phyloP scores from a whole-genome alignment of 2,797 vertebrate genomes.

The Odontamblyopus rebecca region DNA sequence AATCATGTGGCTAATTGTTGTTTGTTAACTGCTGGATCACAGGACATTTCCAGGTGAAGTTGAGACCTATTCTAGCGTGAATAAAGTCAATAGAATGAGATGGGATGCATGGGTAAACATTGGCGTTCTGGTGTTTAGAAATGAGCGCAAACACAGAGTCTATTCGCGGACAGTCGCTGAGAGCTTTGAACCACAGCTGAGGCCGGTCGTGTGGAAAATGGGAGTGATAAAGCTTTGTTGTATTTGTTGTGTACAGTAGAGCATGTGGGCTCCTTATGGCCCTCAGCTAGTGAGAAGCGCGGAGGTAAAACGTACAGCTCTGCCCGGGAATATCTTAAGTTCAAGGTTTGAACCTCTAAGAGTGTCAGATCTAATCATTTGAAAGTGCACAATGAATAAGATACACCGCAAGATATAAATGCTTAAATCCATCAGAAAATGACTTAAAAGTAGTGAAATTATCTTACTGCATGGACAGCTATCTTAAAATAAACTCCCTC shows the following conservation, averaged over 20 bases:
- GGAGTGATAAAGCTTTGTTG: slow-evolving; percentile 55
- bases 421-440: too few relatives aligned
- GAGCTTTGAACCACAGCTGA: slow-evolving; percentile 59
- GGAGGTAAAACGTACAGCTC: too few relatives aligned
- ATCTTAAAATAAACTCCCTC: too few relatives aligned
- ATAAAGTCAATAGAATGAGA: slow-evolving; percentile 11
- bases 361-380: too few relatives aligned
- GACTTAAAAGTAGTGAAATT: too few relatives aligned
- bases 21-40: background rate
- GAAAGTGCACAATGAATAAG: too few relatives aligned
- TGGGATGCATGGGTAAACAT: slow-evolving; percentile 33
- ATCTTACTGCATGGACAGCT: too few relatives aligned
- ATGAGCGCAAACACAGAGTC: slow-evolving; percentile 43
- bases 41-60: slow-evolving; percentile 12
- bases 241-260: slow-evolving; percentile 26
- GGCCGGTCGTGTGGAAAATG: slow-evolving; percentile 53
- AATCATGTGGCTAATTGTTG: slow-evolving; percentile 1
- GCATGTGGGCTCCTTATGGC: slow-evolving; percentile 37
- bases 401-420: too few relatives aligned
- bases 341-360: too few relatives aligned
- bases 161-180: slow-evolving; percentile 58
- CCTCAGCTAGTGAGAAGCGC: slow-evolving; percentile 32
- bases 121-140: slow-evolving; percentile 26
- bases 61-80: background rate
- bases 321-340: too few relatives aligned